Evolutionary conservation across 2,113 vertebrate species (phyloP), one percentile per base, ranked within the genome.

Genomic region (Meleagris gallopavo): DNA sequence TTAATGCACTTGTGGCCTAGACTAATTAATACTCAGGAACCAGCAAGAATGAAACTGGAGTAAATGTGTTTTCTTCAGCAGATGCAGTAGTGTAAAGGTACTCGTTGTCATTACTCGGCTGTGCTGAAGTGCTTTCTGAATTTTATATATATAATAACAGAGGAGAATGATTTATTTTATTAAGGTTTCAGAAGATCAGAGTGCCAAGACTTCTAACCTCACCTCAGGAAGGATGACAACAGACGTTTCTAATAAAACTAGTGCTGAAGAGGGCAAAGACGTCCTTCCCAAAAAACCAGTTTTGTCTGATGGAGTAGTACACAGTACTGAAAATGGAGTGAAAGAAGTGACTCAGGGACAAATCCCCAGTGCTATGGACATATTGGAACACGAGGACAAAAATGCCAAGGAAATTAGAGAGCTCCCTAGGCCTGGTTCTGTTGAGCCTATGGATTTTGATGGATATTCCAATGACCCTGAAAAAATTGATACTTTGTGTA

Each of bases 361-460:
- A 36, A 83, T 80, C 11, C 94, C 95, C 21, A 90, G 60, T 76
- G 86, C 97, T 71, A 94, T 97, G 95, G 98, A 98, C n/a, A 85
- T 95, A 48, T 50, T 96, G 40, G 98, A 96, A 67, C 95, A 96
- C 10, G 46, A 95, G n/a, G 97, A 96, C 38, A 98, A 97, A 77
- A 86, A 72, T n/a, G 96, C 96, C 78, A 93, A 22, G 43, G 97
- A 97, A 60, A 89, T 97, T 62, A 97, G 93, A 75, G 98, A 98
- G 34, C 95, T 96, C 11, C 86, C 95, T 89, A 97, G 90, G 80
- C 86, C 94, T 11, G 97, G 97, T 36, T 93, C 97, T 46, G 95
- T 90, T 6, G 99, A 99, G 81, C 98, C 98, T 50, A 99, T 99
- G 99, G 99, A 99, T 82, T 96, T 98, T 6, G 98, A 98, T 55